Evolutionary conservation across 2,113 vertebrate species (phyloP), one percentile per base, ranked within the genome.

Genomic region (Lampris incognitus): DNA sequence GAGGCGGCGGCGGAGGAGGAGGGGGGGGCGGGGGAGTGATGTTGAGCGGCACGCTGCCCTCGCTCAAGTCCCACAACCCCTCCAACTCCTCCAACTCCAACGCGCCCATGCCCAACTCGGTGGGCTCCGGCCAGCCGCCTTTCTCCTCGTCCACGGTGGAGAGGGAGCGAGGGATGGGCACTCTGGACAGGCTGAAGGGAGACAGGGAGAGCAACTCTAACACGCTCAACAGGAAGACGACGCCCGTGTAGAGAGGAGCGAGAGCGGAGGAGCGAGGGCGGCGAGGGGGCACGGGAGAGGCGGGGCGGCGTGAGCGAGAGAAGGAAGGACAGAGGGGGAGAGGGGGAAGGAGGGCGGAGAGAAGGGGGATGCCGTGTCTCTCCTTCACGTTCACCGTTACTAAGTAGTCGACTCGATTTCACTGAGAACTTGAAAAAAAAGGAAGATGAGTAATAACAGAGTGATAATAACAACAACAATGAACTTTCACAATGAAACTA

Each of bases 171-270:
- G 94, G 93, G 63, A 94, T 94, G 92, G 93, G 94, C 55, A 95
- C 94, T 2, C 90, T 95, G 81, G 94, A 95, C 88, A 91, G 94
- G 88, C 88, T 94, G 69, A 96, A 95, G 81, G 93, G 92, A 48
- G 94, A 95, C 67, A 85, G 92, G 69, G 94, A 95, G 87, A 94
- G 93, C 87, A 96, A 96, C 92, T 96, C 95, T 82, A 96, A 96
- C 91, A 97, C 96, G 44, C 93, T 97, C 67, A 97, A 97, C 92
- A 94, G 96, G 91, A 97, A 96, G 89, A 97, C 96, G 60, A 97
- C 96, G 3, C 96, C 96, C 8, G 96, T 94, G 84, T 94, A 94
- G 87, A 64, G 70, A 49, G 42, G 57, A 40, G 11, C 7, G 48
- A 41, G 6, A 37, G 51, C 55, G 52, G n/a, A 9, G 9, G 44